Conservation (phyloP, 2,888 invertebrate species). For the Andrena camellia region DNA sequence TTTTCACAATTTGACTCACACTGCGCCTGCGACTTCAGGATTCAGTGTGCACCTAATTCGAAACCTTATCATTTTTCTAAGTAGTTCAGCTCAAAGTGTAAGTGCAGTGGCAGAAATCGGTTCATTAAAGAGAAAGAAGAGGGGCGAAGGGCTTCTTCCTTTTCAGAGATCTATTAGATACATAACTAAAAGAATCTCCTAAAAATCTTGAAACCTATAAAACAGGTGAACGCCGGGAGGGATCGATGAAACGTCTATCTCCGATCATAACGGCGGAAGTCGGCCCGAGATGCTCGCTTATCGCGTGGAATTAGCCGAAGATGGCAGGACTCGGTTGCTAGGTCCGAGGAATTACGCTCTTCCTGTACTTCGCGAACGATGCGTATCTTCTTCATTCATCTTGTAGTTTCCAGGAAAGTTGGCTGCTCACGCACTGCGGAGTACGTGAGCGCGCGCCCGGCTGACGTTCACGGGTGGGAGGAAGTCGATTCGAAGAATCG, state of each 20-base stretch:
- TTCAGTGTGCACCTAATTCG: no score
- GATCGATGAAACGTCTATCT: slow-evolving; percentile 38
- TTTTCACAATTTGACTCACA: no score
- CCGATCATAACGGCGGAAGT: slow-evolving; percentile 65
- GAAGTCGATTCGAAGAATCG: slow-evolving; percentile 68
- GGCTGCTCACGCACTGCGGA: slow-evolving; percentile 80
- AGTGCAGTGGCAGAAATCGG: no score
- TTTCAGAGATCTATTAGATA: no score
- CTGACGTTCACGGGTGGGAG: slow-evolving; percentile 57
- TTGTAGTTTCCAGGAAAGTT: slow-evolving; percentile 78
- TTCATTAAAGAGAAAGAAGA: no score
- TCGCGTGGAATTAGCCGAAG: slow-evolving; percentile 67
- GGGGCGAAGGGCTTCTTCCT: no score
- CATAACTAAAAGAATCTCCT: background rate
- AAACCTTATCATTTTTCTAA: no score
- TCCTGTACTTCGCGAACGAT: slow-evolving; percentile 80
- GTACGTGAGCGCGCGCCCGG: slow-evolving; percentile 42
- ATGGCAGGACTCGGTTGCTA: slow-evolving; percentile 74
- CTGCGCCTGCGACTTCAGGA: no score
- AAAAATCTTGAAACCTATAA: background rate
- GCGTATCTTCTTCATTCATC: slow-evolving; percentile 76
- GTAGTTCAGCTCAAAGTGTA: no score
- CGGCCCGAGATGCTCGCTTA: slow-evolving; percentile 57
- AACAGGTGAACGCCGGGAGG: background rate
- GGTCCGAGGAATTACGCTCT: slow-evolving; percentile 79